A percentile compares a stretch with the other conserved stretches of the same genome.
Evolutionary conservation across 2,888 invertebrate species (phyloP).

Genomic region (Dendrolimus pini): DNA sequence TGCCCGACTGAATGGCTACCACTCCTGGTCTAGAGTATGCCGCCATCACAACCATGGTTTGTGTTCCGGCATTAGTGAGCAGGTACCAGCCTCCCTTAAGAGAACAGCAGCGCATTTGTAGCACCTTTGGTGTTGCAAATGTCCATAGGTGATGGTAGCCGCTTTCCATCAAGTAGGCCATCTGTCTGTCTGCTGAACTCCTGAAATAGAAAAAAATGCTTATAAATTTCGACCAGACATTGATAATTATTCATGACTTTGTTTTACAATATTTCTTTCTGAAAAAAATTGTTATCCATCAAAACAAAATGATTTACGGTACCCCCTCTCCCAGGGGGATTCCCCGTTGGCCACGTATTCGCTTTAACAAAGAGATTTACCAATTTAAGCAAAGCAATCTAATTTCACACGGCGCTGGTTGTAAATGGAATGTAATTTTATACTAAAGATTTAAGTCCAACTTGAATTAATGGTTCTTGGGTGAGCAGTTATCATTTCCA

Average conservation of each 20-base stretch:
- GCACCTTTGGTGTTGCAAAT: too few relatives aligned
- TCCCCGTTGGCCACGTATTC: background rate
- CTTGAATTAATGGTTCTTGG: slow-evolving; percentile 24
- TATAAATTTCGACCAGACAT: background rate
- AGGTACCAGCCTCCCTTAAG: too few relatives aligned
- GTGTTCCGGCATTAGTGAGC: too few relatives aligned
- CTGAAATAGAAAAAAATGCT: too few relatives aligned
- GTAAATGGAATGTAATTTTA: slow-evolving; percentile 43
- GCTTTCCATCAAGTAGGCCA: too few relatives aligned
- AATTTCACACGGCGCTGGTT: slow-evolving; percentile 50
- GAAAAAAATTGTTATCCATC: slow-evolving; percentile 1
- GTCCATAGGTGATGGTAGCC: too few relatives aligned
- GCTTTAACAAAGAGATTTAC: slow-evolving; percentile 36
- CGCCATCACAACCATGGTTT: too few relatives aligned
- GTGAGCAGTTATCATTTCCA: slow-evolving; percentile 5
- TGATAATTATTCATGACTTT: background rate
- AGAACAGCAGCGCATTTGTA: too few relatives aligned
- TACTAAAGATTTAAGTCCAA: slow-evolving; percentile 19
- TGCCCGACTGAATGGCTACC: too few relatives aligned
- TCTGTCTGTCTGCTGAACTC: too few relatives aligned
- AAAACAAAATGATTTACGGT: slow-evolving; percentile 2
- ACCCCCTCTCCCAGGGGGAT: background rate
- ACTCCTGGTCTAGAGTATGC: too few relatives aligned
- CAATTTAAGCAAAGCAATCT: slow-evolving; percentile 50
- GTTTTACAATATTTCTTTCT: background rate